Evolutionary conservation across 2,113 vertebrate genomes (phyloP), one percentile per base, ranked within the genome.

Genomic region (Sus scrofa): DNA sequence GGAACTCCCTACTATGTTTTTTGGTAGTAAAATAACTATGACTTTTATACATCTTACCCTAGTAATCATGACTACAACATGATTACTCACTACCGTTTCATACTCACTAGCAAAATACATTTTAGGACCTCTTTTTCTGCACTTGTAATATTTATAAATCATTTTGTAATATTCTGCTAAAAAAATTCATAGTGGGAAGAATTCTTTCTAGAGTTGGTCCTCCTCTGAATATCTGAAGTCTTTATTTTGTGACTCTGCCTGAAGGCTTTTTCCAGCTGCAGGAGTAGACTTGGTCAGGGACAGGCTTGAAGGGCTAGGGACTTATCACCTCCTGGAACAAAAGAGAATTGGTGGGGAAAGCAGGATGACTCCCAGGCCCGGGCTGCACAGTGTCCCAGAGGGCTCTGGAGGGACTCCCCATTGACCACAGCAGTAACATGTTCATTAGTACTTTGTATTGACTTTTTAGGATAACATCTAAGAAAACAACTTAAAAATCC

Each of bases 1-100:
- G n/a, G n/a, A n/a, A n/a, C n/a, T n/a, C n/a, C n/a, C n/a, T n/a
- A n/a, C n/a, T n/a, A 62, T 6, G 1, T 54, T 83, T 81, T 94
- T 20, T 94, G 74, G 10, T 44, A 68, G 39, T n/a, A 92, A 93
- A 86, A 83, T 75, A 86, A 93, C 74, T 73, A 86, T 74, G 27
- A 86, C 34, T 83, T 93, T 93, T 83, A 71, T 82, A 65, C n/a
- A 91, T 85, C 39, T 97, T 60, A 73, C 20, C 52, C 58, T 52
- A 70, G 68, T 70, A 94, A 83, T 68, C 73, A 78, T 92, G 39
- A 90, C 32, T 63, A 37, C 67, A 15, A 37, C 26, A 71, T 22
- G 18, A 13, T 4, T 74, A 82, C 18, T 0, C 34, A 83, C 86
- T 37, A 74, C n/a, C 11, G 39, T 94, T 94, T 94, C 37, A 70